phyloP scores from a whole-genome alignment of 64 coral and sea anemone species.

The Dendronephthya gigantea region DNA sequence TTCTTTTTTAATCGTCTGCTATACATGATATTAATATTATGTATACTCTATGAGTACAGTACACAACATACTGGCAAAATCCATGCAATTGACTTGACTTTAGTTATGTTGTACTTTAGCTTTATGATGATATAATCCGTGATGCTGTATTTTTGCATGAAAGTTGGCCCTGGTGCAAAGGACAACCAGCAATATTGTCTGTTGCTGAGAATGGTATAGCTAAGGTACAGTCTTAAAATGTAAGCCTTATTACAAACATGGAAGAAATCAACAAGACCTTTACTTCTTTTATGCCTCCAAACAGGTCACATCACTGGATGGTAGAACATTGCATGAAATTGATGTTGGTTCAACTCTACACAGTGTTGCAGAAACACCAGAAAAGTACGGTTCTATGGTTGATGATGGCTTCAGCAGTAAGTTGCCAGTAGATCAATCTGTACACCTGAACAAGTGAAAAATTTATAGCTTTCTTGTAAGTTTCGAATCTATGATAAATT shows the following conservation, averaged over 20 bases:
- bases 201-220: slow-evolving; percentile 67
- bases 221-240: slow-evolving; percentile 37
- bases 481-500: too few relatives aligned
- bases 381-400: slow-evolving; percentile 72
- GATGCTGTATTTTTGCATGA: slow-evolving; percentile 79
- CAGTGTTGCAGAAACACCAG: slow-evolving; percentile 57
- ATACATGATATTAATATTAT: too few relatives aligned
- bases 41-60: too few relatives aligned
- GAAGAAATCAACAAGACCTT: too few relatives aligned
- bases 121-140: slow-evolving; percentile 60
- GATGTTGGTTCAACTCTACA: slow-evolving; percentile 57
- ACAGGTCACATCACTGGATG: slow-evolving; percentile 69
- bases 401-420: slow-evolving; percentile 94
- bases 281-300: neutral
- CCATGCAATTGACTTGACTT: too few relatives aligned
- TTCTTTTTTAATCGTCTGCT: too few relatives aligned
- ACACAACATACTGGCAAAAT: too few relatives aligned
- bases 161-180: slow-evolving; percentile 85
- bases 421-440: neutral
- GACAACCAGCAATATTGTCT: slow-evolving; percentile 62
- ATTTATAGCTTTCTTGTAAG: too few relatives aligned
- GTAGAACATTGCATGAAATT: slow-evolving; percentile 60
- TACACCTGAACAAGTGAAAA: neutral
- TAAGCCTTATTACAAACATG: neutral
- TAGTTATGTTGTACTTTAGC: slow-evolving; percentile 31